These are phyloP conservation scores for Progne subis DNA, from an alignment of 2,113 vertebrate species.

Conservation along the genomic window DNA sequence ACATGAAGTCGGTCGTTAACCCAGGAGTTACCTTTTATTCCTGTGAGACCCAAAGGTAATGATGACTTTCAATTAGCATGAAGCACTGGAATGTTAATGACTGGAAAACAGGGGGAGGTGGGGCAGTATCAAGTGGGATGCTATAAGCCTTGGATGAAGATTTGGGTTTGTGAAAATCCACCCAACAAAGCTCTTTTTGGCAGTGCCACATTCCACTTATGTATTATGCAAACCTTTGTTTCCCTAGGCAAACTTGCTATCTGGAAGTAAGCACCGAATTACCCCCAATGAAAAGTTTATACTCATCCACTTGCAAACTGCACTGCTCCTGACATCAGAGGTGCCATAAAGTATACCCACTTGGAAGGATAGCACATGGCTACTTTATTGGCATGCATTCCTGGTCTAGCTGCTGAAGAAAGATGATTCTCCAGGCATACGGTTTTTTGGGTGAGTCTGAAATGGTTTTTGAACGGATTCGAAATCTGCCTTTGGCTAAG, in stretches of 20 bases:
- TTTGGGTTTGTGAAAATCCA: neutral
- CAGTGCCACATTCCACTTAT: neutral
- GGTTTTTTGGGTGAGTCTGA: neutral
- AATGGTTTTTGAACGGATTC: neutral
- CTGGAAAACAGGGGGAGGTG: neutral
- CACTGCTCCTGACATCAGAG: neutral
- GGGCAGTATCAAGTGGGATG: neutral
- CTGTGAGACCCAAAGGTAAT: neutral
- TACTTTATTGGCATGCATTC: neutral
- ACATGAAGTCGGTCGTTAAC: neutral
- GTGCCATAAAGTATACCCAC: neutral
- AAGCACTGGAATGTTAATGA: neutral
- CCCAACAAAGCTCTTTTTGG: neutral
- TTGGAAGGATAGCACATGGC: neutral
- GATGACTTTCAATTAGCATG: neutral
- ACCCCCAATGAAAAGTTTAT: neutral
- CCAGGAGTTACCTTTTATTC: neutral
- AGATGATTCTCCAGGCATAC: neutral
- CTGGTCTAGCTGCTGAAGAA: neutral
- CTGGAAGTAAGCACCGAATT: constrained; percentile 13
- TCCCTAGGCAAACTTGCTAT: constrained; percentile 13
- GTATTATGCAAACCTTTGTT: neutral
- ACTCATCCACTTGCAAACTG: neutral
- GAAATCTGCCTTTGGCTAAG: neutral
- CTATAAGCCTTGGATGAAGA: neutral